phyloP scores from a whole-genome alignment of 2,113 vertebrate genomes.

The Solea senegalensis region DNA sequence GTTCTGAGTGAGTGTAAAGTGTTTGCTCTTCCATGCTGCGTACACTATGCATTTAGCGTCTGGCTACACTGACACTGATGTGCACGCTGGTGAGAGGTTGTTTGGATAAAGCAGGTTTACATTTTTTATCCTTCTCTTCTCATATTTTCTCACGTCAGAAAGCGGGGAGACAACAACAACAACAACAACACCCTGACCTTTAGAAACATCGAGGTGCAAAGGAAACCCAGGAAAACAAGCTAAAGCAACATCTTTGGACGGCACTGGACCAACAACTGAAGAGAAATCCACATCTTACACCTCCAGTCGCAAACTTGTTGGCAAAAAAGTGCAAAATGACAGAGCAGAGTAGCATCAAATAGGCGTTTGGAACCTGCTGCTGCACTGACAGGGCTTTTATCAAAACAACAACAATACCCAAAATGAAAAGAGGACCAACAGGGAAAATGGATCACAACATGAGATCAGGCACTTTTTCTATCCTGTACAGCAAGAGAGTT shows the following conservation, averaged over 20 bases:
- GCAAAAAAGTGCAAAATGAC: constrained; percentile 38
- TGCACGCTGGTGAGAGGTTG: background rate
- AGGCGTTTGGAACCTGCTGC: constrained; percentile 40
- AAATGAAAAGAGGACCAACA: constrained; percentile 33
- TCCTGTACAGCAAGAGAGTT: constrained; percentile 13
- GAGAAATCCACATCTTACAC: constrained; percentile 29
- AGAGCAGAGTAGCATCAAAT: constrained; percentile 37
- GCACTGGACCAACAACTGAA: constrained; percentile 20
- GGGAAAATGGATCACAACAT: constrained; percentile 48
- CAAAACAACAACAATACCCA: constrained; percentile 54
- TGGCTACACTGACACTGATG: background rate
- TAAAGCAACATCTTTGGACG: background rate
- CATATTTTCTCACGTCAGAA: constrained; percentile 3
- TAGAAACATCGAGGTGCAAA: constrained; percentile 11
- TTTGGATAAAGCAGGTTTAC: no score
- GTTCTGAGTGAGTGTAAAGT: background rate
- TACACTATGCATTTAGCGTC: background rate
- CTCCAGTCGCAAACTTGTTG: constrained; percentile 7
- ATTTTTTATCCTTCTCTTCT: background rate
- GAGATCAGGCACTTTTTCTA: constrained; percentile 38
- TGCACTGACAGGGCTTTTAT: constrained; percentile 45
- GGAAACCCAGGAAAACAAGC: constrained; percentile 20
- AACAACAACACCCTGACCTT: constrained; percentile 12
- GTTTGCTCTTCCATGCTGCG: background rate
- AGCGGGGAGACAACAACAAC: constrained; percentile 6